A percentile compares a stretch with the other conserved stretches of the same genome.
Conservation (phyloP, 2,888 invertebrate species). For the Philaethria dido region DNA sequence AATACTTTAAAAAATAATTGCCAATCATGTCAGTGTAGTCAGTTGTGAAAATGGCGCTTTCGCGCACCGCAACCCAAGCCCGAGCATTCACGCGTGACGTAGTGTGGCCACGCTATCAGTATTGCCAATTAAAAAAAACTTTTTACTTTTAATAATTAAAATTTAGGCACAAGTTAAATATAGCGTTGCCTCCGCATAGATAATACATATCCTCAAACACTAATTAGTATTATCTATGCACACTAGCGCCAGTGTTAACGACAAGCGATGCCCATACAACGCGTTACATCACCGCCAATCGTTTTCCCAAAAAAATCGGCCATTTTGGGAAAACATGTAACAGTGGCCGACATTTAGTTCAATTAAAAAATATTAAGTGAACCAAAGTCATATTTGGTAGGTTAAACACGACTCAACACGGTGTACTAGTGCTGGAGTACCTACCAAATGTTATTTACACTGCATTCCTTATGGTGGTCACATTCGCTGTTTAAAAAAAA, state of each 20-base stretch:
- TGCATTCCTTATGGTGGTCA: constrained; percentile 71
- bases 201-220: constrained; percentile 38
- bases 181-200: constrained; percentile 45
- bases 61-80: constrained; percentile 78
- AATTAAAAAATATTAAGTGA: constrained; percentile 43
- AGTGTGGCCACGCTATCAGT: constrained; percentile 54
- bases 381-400: constrained; percentile 62
- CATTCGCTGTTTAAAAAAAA: constrained; percentile 49
- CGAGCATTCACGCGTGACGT: constrained; percentile 82
- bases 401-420: constrained; percentile 66
- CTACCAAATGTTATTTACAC: constrained; percentile 82
- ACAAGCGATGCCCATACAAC: constrained; percentile 82
- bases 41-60: constrained; percentile 46
- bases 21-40: constrained; percentile 33
- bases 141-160: neutral
- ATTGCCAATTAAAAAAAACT: constrained; percentile 37
- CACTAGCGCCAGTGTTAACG: constrained; percentile 79
- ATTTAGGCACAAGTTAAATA: constrained; percentile 27
- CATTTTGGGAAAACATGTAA: constrained; percentile 49
- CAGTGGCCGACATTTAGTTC: constrained; percentile 42
- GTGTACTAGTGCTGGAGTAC: constrained; percentile 64
- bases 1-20: neutral
- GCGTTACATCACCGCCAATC: constrained; percentile 60
- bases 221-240: constrained; percentile 54
- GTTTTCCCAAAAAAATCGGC: constrained; percentile 42